phyloP scores from a whole-genome alignment of 2,888 invertebrate genomes.

The Hirtodrosophila alboralis region DNA sequence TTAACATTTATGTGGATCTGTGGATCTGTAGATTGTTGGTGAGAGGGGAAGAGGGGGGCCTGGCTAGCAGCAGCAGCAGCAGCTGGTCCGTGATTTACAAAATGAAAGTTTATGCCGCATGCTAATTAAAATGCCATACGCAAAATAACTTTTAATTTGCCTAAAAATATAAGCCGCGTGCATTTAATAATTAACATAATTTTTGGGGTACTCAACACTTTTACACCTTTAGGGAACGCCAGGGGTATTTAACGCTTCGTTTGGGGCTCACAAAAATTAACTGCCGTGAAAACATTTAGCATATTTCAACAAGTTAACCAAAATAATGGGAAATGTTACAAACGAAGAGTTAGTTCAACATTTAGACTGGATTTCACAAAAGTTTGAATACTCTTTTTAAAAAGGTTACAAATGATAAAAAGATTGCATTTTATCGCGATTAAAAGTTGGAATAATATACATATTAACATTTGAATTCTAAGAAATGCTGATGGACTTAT shows the following conservation, averaged over 20 bases:
- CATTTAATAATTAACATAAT: conserved; percentile 73
- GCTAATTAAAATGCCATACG: conserved; percentile 70
- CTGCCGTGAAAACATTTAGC: conserved; percentile 68
- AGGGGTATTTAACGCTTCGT: conserved; percentile 71
- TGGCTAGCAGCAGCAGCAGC: conserved; percentile 1
- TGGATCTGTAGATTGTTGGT: conserved; percentile 1
- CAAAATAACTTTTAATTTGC: conserved; percentile 65
- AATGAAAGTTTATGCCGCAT: conserved; percentile 56
- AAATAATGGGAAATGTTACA: conserved; percentile 15
- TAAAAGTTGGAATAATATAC: no score
- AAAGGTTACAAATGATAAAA: background rate
- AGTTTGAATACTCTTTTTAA: conserved; percentile 18
- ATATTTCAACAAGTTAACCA: conserved; percentile 38
- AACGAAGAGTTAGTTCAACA: conserved; percentile 4
- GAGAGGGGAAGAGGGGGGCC: no score
- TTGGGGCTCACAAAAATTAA: conserved; percentile 64
- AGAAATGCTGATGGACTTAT: no score
- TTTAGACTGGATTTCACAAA: background rate
- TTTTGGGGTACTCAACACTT: conserved; percentile 66
- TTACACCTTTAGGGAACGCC: conserved; percentile 59
- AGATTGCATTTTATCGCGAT: no score
- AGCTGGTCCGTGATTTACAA: conserved; percentile 46
- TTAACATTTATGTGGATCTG: conserved; percentile 25
- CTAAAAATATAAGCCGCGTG: conserved; percentile 41
- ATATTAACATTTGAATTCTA: no score